phyloP scores from a whole-genome alignment of 2,797 vertebrate species.

The Fratercula arctica region DNA sequence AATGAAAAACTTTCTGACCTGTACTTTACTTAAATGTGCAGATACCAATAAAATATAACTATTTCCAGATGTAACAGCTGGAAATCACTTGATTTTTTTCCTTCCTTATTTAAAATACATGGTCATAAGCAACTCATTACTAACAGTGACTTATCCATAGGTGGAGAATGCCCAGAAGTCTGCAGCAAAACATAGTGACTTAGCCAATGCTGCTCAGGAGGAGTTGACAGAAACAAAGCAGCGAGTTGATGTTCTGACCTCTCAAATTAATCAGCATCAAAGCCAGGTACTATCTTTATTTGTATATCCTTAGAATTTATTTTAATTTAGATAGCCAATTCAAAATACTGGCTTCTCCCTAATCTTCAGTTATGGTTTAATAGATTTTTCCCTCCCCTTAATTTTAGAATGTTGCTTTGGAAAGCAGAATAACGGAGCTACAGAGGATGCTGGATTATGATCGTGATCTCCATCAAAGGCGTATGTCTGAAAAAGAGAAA shows the following conservation, averaged over 20 bases:
- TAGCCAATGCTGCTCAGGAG: slow-evolving; percentile 74
- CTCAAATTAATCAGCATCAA: slow-evolving; percentile 77
- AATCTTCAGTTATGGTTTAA: not conserved
- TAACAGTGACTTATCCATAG: slow-evolving; percentile 63
- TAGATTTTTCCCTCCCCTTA: not conserved
- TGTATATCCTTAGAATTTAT: not conserved
- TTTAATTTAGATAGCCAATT: not conserved
- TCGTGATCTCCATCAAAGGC: slow-evolving; percentile 70
- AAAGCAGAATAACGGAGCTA: slow-evolving; percentile 75
- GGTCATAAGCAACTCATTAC: not conserved
- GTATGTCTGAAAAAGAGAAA: slow-evolving; percentile 80
- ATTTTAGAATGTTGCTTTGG: slow-evolving; percentile 77
- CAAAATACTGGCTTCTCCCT: not conserved
- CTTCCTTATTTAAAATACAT: not conserved
- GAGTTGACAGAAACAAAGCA: slow-evolving; percentile 77
- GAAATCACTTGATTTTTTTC: not conserved
- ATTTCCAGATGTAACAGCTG: not conserved
- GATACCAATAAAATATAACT: not conserved
- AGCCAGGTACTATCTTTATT: slow-evolving; percentile 73
- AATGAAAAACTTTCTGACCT: not conserved
- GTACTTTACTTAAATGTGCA: not conserved
- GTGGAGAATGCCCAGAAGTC: slow-evolving; percentile 81
- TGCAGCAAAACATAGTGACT: slow-evolving; percentile 73
- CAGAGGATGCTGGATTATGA: slow-evolving; percentile 79
- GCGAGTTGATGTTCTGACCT: slow-evolving; percentile 73